These are phyloP conservation scores for Stigmatopora nigra DNA, from an alignment of 2,113 vertebrate species.

Conservation along the genomic window DNA sequence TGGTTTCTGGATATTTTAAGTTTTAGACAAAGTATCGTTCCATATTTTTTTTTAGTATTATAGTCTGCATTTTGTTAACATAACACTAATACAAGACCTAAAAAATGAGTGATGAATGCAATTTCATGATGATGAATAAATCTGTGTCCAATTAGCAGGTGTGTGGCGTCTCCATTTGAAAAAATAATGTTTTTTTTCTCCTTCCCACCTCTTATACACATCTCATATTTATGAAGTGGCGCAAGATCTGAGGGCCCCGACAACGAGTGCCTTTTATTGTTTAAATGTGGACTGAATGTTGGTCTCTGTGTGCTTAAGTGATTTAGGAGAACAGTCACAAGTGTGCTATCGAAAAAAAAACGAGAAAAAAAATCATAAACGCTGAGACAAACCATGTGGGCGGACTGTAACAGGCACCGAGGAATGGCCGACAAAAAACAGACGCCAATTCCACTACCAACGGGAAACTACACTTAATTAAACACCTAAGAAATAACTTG, in stretches of 20 bases:
- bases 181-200: constrained; percentile 57
- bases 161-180: constrained; percentile 73
- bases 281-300: constrained; percentile 92
- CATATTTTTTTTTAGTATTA: no score
- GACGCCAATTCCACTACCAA: constrained; percentile 89
- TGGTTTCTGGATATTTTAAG: no score
- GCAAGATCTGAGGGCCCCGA: constrained; percentile 94
- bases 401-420: constrained; percentile 75
- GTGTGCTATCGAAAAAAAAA: constrained; percentile 73
- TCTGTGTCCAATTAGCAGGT: constrained; percentile 99
- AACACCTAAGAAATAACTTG: constrained; percentile 88
- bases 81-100: background rate
- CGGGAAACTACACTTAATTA: constrained; percentile 99
- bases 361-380: constrained; percentile 83
- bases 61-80: background rate
- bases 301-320: constrained; percentile 87
- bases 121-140: constrained; percentile 60
- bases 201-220: constrained; percentile 79
- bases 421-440: constrained; percentile 87
- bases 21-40: no score
- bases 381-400: constrained; percentile 97
- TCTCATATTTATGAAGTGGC: constrained; percentile 98
- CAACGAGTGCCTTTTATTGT: constrained; percentile 96
- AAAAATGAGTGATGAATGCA: constrained; percentile 20
- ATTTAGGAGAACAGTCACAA: constrained; percentile 90